These are phyloP conservation scores for Nomada goodeniana DNA, from an alignment of 2,888 invertebrate species.

Conservation along the genomic window DNA sequence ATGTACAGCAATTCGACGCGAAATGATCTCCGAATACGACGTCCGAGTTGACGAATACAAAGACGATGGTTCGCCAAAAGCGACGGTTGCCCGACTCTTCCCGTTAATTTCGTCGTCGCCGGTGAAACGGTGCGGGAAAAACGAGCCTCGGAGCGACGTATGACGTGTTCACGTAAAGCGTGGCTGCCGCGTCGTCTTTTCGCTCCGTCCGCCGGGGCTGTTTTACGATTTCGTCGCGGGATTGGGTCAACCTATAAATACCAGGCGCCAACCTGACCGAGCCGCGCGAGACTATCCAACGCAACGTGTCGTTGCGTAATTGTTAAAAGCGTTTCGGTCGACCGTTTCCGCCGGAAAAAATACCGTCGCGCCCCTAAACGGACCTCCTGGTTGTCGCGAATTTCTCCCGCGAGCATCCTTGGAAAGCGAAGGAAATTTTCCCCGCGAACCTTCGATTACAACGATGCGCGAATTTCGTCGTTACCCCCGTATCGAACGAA, in stretches of 20 bases:
- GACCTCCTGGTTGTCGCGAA: not conserved
- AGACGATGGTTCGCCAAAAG: slow-evolving; percentile 48
- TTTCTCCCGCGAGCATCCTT: not conserved
- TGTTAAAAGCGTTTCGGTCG: not conserved
- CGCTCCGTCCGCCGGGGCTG: slow-evolving; percentile 28
- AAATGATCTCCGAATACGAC: not conserved
- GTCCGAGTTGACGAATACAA: not conserved
- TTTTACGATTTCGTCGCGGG: slow-evolving; percentile 54
- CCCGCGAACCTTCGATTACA: not conserved
- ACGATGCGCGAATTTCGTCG: slow-evolving; percentile 1
- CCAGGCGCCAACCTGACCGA: slow-evolving; percentile 72
- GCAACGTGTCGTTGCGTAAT: slow-evolving; percentile 57
- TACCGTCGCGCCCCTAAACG: not conserved
- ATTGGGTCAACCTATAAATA: slow-evolving; percentile 78
- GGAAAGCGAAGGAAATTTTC: not conserved
- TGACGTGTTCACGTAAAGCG: slow-evolving; percentile 66
- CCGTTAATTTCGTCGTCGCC: slow-evolving; percentile 72
- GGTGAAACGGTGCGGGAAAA: slow-evolving; percentile 57
- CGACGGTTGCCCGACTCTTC: slow-evolving; percentile 70
- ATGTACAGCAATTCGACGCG: not conserved
- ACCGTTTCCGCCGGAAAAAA: not conserved
- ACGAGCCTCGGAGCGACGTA: slow-evolving; percentile 66
- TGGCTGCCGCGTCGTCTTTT: slow-evolving; percentile 6
- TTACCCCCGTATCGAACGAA: slow-evolving; percentile 13
- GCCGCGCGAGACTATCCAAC: slow-evolving; percentile 50